Evolutionary conservation across 1,140 invertebrate genomes (phyloP), one percentile per base, ranked within the genome.

Genomic region (Drosophila biarmipes): DNA sequence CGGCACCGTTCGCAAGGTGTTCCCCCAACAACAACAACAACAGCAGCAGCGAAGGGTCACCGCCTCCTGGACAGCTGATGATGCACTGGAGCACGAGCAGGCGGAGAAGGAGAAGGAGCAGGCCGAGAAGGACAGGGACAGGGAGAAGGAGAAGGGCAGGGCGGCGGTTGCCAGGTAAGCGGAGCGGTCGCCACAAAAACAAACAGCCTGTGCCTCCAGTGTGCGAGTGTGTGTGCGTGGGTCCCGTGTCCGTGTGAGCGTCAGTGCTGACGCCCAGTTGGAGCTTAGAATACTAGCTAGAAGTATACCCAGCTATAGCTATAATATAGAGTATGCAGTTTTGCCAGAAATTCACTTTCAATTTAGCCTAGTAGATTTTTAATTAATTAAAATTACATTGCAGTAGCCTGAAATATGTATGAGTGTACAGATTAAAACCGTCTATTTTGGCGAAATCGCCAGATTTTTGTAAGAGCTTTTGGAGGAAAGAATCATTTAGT

Each of bases 1-100:
- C 94, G 96, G 95, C 73, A 93, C 93, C 34, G 91, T 93, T 62
- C 92, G 93, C 80, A 93, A 93, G 86, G 91, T 93, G 73, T 87
- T 87, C 42, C 84, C 84, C 52, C 66, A 79, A 40, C 56, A 53
- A 6, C 67, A 75, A 14, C 52, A 55, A 21, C 59, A 40, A 6
- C 57, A 54, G 21, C 54, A 72, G 51, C 58, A 71, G 38, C 71
- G 78, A 24, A 68, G 71, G 42, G 21, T 52, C 17, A 4, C 75
- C 63, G 37, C 74, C 43, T 15, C 75, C 49, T 43, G 59, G 66
- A 72, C 78, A 58, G 69, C 78, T 78, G 71, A 84, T 75, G 75
- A 78, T 75, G 74, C 54, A 19, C 19, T n/a, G 46, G 56, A 51
- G 29, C 27, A 45, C 37, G 63, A 42, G 11, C 19, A 21, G 51